phyloP scores from a whole-genome alignment of 2,797 vertebrate genomes.

The Alfaro cultratus region DNA sequence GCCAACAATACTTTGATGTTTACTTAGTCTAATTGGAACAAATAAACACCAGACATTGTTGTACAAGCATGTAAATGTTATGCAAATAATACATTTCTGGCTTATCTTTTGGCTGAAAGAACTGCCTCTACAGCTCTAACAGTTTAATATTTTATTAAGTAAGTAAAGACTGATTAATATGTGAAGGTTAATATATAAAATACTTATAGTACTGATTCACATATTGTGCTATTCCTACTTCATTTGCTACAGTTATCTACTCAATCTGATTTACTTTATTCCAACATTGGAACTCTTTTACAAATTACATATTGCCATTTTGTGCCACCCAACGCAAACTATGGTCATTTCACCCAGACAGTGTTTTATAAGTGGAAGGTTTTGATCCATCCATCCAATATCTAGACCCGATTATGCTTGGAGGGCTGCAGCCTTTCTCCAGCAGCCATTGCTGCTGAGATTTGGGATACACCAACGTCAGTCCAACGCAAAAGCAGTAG shows the following conservation, averaged over 20 bases:
- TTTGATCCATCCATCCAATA: background rate
- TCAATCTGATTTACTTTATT: background rate
- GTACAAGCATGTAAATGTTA: slow-evolving; percentile 12
- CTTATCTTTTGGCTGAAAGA: slow-evolving; percentile 45
- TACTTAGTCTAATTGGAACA: slow-evolving; percentile 18
- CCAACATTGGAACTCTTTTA: background rate
- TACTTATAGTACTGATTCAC: background rate
- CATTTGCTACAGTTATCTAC: background rate
- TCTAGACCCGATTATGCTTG: background rate
- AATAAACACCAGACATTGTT: slow-evolving; percentile 12
- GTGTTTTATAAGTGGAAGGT: background rate
- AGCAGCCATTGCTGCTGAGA: background rate
- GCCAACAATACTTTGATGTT: slow-evolving; percentile 7
- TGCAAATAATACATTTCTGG: slow-evolving; percentile 5
- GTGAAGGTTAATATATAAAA: background rate
- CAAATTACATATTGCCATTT: background rate
- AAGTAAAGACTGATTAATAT: background rate
- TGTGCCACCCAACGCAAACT: background rate
- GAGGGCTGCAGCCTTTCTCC: background rate
- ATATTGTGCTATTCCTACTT: background rate
- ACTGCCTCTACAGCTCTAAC: slow-evolving; percentile 28
- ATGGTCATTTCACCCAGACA: background rate
- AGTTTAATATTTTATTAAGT: background rate
- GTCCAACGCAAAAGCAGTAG: background rate
- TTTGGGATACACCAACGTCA: background rate